Conservation (phyloP, 2,888 invertebrate genomes). For the Amphipyra tragopoginis region DNA sequence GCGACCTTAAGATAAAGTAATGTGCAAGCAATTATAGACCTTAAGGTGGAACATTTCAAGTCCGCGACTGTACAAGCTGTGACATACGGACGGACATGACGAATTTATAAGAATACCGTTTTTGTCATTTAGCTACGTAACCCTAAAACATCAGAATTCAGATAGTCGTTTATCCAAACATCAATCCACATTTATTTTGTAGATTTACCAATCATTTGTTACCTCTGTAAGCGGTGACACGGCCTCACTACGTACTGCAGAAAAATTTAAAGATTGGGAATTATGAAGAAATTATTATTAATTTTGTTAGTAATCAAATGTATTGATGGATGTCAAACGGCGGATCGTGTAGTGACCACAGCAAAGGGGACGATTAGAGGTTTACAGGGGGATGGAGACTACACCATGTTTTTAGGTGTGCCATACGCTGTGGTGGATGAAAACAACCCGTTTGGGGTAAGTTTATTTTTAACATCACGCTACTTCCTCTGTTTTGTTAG, state of each 20-base stretch:
- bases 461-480: slow-evolving; percentile 3
- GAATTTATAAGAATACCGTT: no score
- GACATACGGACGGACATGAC: no score
- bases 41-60: no score
- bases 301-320: slow-evolving; percentile 27
- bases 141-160: no score
- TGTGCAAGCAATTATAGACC: no score
- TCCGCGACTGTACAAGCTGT: no score
- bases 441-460: slow-evolving; percentile 39
- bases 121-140: no score
- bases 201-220: neutral
- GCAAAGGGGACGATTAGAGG: slow-evolving; percentile 23
- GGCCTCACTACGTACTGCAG: neutral
- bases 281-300: slow-evolving; percentile 28
- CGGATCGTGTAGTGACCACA: slow-evolving; percentile 13
- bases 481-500: neutral
- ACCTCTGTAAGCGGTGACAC: neutral
- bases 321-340: neutral
- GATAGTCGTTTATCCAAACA: no score
- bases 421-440: slow-evolving; percentile 49
- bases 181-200: no score
- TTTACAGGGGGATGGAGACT: slow-evolving; percentile 26
- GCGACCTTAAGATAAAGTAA: no score
- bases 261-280: neutral
- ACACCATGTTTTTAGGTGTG: slow-evolving; percentile 33